phyloP scores from a whole-genome alignment of 2,888 invertebrate genomes.

The Dysmachus trigonus region DNA sequence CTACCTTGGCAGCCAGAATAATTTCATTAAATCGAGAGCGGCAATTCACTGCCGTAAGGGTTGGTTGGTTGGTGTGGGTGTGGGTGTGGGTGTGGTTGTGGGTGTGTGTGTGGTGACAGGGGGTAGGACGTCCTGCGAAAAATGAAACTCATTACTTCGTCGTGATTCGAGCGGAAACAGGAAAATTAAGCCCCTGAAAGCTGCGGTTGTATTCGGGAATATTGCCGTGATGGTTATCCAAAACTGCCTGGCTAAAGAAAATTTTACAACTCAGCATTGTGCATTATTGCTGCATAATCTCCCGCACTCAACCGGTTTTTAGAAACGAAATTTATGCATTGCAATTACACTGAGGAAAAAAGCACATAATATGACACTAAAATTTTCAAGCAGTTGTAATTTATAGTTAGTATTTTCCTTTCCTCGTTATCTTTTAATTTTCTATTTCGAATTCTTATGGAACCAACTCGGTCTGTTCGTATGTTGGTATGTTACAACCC shows the following conservation, averaged over 20 bases:
- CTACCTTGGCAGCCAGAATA: slow-evolving; percentile 41
- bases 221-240: neutral
- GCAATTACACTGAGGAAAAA: neutral
- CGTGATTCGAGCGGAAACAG: slow-evolving; percentile 44
- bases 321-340: neutral
- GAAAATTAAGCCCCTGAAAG: slow-evolving; percentile 41
- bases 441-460: too few relatives aligned
- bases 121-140: slow-evolving; percentile 34
- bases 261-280: slow-evolving; percentile 16
- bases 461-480: too few relatives aligned
- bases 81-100: neutral
- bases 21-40: slow-evolving; percentile 45
- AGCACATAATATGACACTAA: neutral
- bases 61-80: neutral
- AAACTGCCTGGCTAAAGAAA: neutral
- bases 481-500: too few relatives aligned
- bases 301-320: neutral
- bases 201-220: slow-evolving; percentile 33
- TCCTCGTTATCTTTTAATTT: neutral
- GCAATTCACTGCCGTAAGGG: slow-evolving; percentile 37
- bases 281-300: slow-evolving; percentile 14
- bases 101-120: neutral
- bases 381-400: neutral
- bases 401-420: neutral
- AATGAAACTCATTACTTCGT: slow-evolving; percentile 44